phyloP scores from a whole-genome alignment of 2,888 invertebrate genomes.

The Drosophila fungiperda region DNA sequence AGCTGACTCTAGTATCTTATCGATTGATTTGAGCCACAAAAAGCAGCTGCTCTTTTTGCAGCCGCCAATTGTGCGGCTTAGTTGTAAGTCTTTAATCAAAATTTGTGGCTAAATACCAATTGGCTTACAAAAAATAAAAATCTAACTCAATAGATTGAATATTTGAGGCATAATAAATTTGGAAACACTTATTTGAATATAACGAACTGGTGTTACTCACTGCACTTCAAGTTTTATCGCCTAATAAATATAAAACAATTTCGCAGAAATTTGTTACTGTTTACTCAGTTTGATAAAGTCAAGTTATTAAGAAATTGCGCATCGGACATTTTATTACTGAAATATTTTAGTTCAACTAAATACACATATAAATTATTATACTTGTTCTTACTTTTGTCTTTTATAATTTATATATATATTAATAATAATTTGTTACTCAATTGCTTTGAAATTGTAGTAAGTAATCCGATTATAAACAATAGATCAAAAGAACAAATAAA shows the following conservation, averaged over 20 bases:
- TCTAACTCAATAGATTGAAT: conserved; percentile 4
- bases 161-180: not conserved
- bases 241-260: not conserved
- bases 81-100: conserved; percentile 62
- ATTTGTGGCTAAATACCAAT: conserved; percentile 29
- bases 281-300: not conserved
- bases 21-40: conserved; percentile 16
- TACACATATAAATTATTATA: not conserved
- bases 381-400: not conserved
- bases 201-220: not conserved
- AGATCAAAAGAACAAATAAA: not conserved
- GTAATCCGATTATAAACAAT: not conserved
- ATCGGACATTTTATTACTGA: not conserved
- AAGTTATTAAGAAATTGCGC: conserved; percentile 1
- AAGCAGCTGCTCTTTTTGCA: conserved; percentile 1
- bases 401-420: not conserved
- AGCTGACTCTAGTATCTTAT: conserved; percentile 43
- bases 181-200: not conserved
- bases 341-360: not conserved
- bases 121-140: not conserved
- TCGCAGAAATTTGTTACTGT: too few species aligned
- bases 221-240: not conserved
- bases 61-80: conserved; percentile 37
- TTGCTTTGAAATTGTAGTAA: not conserved
- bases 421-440: not conserved